Evolutionary conservation across 2,113 vertebrate species (phyloP), one percentile per base, ranked within the genome.

Genomic region (Oryzias javanicus): DNA sequence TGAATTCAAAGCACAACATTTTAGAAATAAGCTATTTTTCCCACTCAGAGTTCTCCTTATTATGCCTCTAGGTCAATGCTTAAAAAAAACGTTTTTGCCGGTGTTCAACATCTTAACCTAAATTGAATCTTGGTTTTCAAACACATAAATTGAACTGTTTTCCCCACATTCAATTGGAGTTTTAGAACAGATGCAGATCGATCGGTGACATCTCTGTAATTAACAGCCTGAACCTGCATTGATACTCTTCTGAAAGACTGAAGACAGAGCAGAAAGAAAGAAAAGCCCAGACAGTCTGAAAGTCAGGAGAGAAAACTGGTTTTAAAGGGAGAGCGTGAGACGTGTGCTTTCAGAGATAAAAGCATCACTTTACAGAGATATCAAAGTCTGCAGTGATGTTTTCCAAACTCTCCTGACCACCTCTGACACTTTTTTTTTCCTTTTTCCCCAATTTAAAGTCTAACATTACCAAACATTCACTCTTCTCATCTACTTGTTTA

Each of bases 161-260:
- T 35, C 3, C 35, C 35, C 35, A 2, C 8, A 12, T 61, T 58
- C 41, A 67, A 59, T 70, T 17, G 42, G 40, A 20, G n/a, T 52
- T 42, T 60, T 41, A 22, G 50, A 15, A 41, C 48, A 48, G 35
- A 59, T 44, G 46, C 61, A 41, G 20, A 49, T 35, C 24, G 19
- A 74, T 71, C 49, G 60, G 51, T 71, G 76, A 67, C 74, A 70
- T 72, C 63, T 74, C 14, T 0, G 72, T 81, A 79, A 81, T 84
- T 82, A 76, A 66, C 72, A 76, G 60, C 19, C 18, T 50, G 47
- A 42, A 25, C 29, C 53, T 29, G 48, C 29, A 49, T 55, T 49
- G 58, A 80, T 74, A 79, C 70, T 74, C 56, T 76, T 51, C 41
- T 22, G 44, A 67, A 59, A 47, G 49, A 60, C 20, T 62, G 7